Evolutionary conservation across 2,888 invertebrate species (phyloP).

Genomic region (Laothoe populi): DNA sequence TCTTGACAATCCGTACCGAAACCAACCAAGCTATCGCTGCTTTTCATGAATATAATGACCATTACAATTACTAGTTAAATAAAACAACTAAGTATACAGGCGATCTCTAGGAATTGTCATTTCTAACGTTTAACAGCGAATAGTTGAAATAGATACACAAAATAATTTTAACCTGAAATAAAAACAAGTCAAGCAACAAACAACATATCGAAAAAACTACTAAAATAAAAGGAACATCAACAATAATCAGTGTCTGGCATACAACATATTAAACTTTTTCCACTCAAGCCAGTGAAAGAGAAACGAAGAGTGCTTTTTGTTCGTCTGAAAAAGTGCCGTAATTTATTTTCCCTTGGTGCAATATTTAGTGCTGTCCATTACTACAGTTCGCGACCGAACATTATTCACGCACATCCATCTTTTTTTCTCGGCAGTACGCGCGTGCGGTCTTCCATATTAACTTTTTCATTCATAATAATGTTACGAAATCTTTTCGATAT

Average conservation of each 20-base stretch:
- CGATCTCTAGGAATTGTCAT: no score
- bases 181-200: not conserved
- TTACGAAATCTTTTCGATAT: conserved; percentile 57
- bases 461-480: conserved; percentile 74
- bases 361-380: conserved; percentile 85
- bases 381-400: conserved; percentile 83
- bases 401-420: conserved; percentile 82
- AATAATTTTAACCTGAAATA: not conserved
- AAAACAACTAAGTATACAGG: no score
- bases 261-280: conserved; percentile 65
- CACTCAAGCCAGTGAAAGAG: conserved; percentile 63
- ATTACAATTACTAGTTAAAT: no score
- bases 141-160: not conserved
- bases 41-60: no score
- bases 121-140: no score
- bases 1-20: no score
- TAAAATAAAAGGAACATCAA: conserved; percentile 31
- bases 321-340: conserved; percentile 79
- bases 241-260: conserved; percentile 44
- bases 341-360: conserved; percentile 83
- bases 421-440: conserved; percentile 71
- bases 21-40: no score
- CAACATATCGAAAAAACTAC: conserved; percentile 5
- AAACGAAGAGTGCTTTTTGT: conserved; percentile 80
- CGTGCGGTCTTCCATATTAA: conserved; percentile 73